Conservation (phyloP, 2,113 vertebrate species). For the Mobula hypostoma region DNA sequence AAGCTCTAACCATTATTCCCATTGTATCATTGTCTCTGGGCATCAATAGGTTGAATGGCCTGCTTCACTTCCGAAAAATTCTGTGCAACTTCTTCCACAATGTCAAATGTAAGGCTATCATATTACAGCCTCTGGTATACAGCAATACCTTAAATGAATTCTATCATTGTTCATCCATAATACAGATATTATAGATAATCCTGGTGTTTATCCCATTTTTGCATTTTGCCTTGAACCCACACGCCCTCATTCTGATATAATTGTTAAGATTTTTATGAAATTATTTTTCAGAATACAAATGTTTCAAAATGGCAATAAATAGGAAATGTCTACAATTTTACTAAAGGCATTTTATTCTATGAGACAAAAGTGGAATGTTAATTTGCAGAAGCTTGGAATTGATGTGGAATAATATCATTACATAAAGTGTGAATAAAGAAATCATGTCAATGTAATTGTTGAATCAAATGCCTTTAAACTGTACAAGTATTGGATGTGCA, state of each 20-base stretch:
- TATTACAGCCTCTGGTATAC: neutral
- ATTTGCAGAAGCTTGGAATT: neutral
- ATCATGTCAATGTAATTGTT: neutral
- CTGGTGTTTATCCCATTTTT: neutral
- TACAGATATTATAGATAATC: neutral
- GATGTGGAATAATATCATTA: neutral
- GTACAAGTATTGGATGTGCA: neutral
- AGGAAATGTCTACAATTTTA: neutral
- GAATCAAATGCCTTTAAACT: neutral
- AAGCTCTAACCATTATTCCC: too few species aligned
- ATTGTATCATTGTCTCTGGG: too few species aligned
- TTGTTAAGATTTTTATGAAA: neutral
- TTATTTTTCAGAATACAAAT: neutral
- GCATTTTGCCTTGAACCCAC: neutral
- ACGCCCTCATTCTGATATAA: neutral
- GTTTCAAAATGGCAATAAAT: neutral
- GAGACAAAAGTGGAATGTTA: neutral
- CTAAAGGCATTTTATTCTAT: neutral
- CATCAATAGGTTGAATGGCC: too few species aligned
- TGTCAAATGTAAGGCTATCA: too few species aligned
- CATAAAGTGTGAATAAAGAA: neutral
- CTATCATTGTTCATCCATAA: neutral
- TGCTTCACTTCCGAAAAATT: too few species aligned
- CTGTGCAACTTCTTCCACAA: too few species aligned
- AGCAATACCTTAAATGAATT: neutral